These are phyloP conservation scores for Ornithoptera alexandrae DNA, from an alignment of 2,888 invertebrate species.

Conservation along the genomic window DNA sequence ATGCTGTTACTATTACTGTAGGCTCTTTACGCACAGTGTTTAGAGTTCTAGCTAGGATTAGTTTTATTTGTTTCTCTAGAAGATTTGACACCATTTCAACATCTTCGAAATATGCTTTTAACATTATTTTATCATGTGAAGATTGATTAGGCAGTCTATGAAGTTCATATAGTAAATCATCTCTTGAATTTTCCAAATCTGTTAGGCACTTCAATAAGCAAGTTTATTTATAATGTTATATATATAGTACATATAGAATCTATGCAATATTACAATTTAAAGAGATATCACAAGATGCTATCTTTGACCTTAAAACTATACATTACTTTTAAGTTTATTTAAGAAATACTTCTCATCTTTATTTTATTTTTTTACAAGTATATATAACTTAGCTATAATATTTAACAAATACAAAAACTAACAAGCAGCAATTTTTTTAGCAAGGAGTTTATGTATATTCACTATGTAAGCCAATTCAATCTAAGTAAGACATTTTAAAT, in stretches of 20 bases:
- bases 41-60: conserved; percentile 93
- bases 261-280: neutral
- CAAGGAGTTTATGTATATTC: too few species aligned
- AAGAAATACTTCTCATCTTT: too few species aligned
- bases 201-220: conserved; percentile 85
- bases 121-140: conserved; percentile 92
- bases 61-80: conserved; percentile 93
- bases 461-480: too few species aligned
- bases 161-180: conserved; percentile 96
- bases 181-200: conserved; percentile 97
- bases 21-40: conserved; percentile 97
- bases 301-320: neutral
- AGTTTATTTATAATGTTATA: neutral
- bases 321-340: neutral
- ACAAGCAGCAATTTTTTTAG: too few species aligned
- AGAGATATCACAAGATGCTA: neutral
- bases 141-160: conserved; percentile 96
- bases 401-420: too few species aligned
- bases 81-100: conserved; percentile 93
- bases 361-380: neutral
- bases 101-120: conserved; percentile 97
- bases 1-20: conserved; percentile 95
- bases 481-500: too few species aligned
- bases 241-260: neutral
- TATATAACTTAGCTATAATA: too few species aligned